A percentile compares a stretch with the other conserved stretches of the same genome.
These are phyloP conservation scores for Catocala fraxini DNA, from an alignment of 2,888 invertebrate genomes.

Conservation along the genomic window DNA sequence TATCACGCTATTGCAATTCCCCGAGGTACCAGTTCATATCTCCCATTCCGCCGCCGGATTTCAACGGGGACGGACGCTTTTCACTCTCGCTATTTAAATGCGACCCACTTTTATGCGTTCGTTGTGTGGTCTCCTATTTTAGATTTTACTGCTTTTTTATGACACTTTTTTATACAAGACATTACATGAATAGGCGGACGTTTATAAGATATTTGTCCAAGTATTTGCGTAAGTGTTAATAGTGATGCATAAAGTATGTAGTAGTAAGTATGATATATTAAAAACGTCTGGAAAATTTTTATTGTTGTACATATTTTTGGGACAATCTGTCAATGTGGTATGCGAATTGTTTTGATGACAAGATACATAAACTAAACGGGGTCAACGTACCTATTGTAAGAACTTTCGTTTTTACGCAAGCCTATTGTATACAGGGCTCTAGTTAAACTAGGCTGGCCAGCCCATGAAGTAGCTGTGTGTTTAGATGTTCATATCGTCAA, in stretches of 20 bases:
- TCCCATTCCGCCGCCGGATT: conserved; percentile 47
- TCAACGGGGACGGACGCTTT: conserved; percentile 47
- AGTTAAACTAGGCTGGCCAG: no score
- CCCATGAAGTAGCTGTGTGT: no score
- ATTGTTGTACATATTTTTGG: not conserved
- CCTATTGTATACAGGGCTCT: no score
- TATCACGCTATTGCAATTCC: conserved; percentile 43
- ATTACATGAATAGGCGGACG: conserved; percentile 8
- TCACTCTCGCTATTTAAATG: conserved; percentile 36
- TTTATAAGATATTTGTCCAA: conserved; percentile 3
- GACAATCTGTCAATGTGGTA: no score
- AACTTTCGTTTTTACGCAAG: no score
- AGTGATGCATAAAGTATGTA: not conserved
- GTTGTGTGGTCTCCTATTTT: conserved; percentile 23
- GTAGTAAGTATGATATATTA: not conserved
- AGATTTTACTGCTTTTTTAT: conserved; percentile 25
- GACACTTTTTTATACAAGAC: conserved; percentile 11
- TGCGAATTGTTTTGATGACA: no score
- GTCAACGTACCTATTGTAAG: no score
- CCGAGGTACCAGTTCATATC: conserved; percentile 32
- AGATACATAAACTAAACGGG: no score
- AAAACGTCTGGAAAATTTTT: not conserved
- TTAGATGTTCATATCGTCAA: no score
- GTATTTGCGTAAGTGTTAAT: not conserved
- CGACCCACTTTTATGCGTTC: conserved; percentile 33